Evolutionary conservation across 2,888 invertebrate genomes (phyloP), one percentile per base, ranked within the genome.

Genomic region (Achlya flavicornis): DNA sequence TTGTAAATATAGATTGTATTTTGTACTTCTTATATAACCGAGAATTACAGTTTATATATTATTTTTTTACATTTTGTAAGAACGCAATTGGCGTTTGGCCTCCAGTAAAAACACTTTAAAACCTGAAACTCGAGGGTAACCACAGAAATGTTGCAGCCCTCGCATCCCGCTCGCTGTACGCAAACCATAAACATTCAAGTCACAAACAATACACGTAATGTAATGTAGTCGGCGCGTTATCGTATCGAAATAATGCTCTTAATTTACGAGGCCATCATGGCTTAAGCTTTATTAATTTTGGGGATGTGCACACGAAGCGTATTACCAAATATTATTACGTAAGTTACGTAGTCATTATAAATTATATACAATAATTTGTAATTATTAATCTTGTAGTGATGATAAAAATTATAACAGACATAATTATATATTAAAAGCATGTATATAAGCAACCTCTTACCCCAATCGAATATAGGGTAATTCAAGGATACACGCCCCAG

Each of bases 251-350:
- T 83, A 82, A 81, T 79, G 76, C 67, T 76, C 75, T 79, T 78
- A 82, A 88, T 86, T 86, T 87, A 86, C 78, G 76, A 73, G 71
- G 62, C 72, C 70, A 76, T 73, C 74, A 73, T 69, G 67, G 75
- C 78, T 78, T 77, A 78, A 73, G 77, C 76, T 68, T 74, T 83
- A 83, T 84, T 84, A 83, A 87, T 87, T 80, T 81, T 19, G 69
- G 69, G 69, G 71, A 73, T 62, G 73, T 72, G 72, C 63, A 63
- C 68, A 71, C 70, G 73, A 67, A 68, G 69, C 71, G 69, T 68
- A 68, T 68, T 69, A 70, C 65, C 64, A 65, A 64, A 58, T 64
- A 76, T 75, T 69, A 69, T 69, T 63, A 61, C 65, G n/a, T 62
- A 66, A 16, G 38, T 38, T 41, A 53, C 19, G n/a, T 19, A 10